These are phyloP conservation scores for Nyctereutes procyonoides DNA, from an alignment of 2,113 vertebrate genomes.

Conservation along the genomic window DNA sequence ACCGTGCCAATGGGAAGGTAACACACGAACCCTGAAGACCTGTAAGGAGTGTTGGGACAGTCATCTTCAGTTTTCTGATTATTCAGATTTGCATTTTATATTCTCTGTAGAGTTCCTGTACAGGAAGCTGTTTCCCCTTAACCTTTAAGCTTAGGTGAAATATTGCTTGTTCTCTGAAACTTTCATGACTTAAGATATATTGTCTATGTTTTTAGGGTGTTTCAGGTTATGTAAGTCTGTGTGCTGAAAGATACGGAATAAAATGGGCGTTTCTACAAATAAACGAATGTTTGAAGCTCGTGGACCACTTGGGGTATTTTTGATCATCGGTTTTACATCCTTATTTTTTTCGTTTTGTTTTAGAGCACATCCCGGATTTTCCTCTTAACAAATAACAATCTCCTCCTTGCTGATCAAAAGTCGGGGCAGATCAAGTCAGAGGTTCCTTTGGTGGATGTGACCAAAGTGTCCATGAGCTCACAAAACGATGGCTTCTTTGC, in stretches of 20 bases:
- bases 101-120: background rate
- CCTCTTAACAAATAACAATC: conserved; percentile 95
- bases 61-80: background rate
- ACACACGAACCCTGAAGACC: conserved; percentile 37
- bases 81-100: background rate
- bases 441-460: conserved; percentile 94
- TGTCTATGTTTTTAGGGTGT: background rate
- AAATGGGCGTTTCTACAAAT: background rate
- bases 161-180: conserved; percentile 4
- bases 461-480: conserved; percentile 96
- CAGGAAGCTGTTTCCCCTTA: background rate
- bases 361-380: conserved; percentile 94
- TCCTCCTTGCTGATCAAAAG: conserved; percentile 97
- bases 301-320: background rate
- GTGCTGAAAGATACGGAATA: background rate
- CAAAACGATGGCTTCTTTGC: conserved; percentile 97
- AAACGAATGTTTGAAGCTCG: background rate
- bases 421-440: conserved; percentile 96
- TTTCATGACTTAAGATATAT: background rate
- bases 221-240: background rate
- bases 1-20: conserved; percentile 98
- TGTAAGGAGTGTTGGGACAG: background rate
- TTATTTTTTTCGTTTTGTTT: background rate
- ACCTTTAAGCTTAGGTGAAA: background rate
- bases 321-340: background rate